Evolutionary conservation across 2,113 vertebrate genomes (phyloP).

Genomic region (Excalfactoria chinensis): DNA sequence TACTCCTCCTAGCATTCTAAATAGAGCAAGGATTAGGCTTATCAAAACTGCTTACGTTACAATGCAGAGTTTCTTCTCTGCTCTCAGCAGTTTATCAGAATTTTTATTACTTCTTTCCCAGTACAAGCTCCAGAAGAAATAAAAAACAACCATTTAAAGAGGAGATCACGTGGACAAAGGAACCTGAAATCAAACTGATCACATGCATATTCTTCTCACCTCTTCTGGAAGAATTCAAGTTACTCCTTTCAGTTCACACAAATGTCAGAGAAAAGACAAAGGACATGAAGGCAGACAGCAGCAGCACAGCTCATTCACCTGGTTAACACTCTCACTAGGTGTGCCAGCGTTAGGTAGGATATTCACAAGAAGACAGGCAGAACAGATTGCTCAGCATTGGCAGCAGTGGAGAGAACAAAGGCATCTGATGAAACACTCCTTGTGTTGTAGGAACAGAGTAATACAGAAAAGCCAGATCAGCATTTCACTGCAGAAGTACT

Average conservation of each 20-base stretch:
- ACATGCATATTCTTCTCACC: neutral
- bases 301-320: neutral
- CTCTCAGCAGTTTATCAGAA: neutral
- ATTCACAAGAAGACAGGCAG: neutral
- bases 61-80: neutral
- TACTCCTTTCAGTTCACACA: neutral
- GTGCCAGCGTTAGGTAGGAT: neutral
- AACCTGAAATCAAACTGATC: neutral
- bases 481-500: neutral
- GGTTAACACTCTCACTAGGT: neutral
- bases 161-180: neutral
- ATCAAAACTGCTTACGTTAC: neutral
- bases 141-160: neutral
- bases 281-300: neutral
- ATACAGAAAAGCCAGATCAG: neutral
- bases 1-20: neutral
- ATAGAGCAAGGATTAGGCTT: conserved; percentile 16
- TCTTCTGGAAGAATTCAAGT: neutral
- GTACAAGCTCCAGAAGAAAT: neutral
- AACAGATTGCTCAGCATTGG: neutral
- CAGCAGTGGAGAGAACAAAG: neutral
- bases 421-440: neutral
- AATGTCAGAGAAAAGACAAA: neutral
- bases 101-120: neutral
- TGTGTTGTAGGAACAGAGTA: neutral